Base-by-base conservation (phyloP, 1,140 invertebrate genomes). In the Hyles vespertilio region DNA sequence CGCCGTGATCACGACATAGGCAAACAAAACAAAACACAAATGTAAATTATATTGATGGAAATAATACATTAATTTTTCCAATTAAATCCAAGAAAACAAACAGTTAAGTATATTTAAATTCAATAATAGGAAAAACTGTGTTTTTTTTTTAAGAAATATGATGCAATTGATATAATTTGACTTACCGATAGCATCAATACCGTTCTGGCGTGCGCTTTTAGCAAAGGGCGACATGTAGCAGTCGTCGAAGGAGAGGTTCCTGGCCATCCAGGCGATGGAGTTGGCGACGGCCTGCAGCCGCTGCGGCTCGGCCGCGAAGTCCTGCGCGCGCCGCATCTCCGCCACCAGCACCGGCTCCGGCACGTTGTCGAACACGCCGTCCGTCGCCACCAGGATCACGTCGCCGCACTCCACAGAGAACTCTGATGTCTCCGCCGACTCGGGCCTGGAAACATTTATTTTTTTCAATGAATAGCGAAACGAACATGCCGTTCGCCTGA, bases 341-440 rank as follows among this genome's bases (percentile, higher is more conserved):
- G 94, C 93, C 56, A 97, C 87, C 72, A 99, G 93, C 74, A 98
- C 91, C 61, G 94, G 93, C 72, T 98, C 96, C 60, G 96, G 97
- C 70, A 99, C 93, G 90, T 99, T 99, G 89, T 99, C 98, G 90
- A 99, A 99, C 22, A 99, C 96, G 49, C 98, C 98, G 90, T 99
- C 98, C 2, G 98, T 99, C 43, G 97, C 98, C 44, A 99, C 92
- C 34, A 99, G 90, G 72, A 99, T 97, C 43, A 99, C 94, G 89
- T 99, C 98, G 47, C 98, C 98, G 78, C 97, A 95, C 83, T 98
- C 93, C 3, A 99, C 96, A 5, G 93, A 92, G 79, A 99, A 97
- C 80, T 97, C 95, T 34, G 95, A 93, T 12, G 95, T 96, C 60
- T 98, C 95, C 7, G 98, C 97, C 32, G 96, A 94, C 66, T 98